Conservation (phyloP, 2,888 invertebrate species). For the Acanthosepion esculentum region DNA sequence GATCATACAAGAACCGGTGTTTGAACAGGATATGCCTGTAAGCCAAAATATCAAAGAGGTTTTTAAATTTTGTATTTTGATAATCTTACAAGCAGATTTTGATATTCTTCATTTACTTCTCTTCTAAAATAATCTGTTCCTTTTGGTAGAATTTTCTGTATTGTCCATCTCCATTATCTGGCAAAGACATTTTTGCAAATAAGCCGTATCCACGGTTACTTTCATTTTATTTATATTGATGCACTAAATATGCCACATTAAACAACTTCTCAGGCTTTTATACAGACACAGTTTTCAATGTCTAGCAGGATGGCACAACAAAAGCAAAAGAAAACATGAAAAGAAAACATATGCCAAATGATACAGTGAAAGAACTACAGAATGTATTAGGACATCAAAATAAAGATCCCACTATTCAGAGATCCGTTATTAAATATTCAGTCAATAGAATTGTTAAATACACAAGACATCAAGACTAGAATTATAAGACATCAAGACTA, state of each 20-base stretch:
- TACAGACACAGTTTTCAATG: no score
- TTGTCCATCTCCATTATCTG: background rate
- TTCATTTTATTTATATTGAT: background rate
- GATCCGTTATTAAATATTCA: background rate
- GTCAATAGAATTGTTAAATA: background rate
- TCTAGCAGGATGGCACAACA: background rate
- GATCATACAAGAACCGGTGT: no score
- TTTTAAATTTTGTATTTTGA: background rate
- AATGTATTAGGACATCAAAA: background rate
- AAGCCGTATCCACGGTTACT: background rate
- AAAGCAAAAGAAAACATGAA: background rate
- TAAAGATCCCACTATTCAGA: background rate
- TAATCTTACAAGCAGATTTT: background rate
- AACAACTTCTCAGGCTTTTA: background rate
- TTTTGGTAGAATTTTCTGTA: background rate
- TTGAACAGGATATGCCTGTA: no score
- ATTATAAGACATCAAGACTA: background rate
- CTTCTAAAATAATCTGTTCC: background rate
- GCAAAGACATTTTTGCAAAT: background rate
- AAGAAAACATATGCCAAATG: background rate
- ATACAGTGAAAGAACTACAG: background rate
- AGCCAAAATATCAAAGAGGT: no score
- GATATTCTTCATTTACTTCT: background rate
- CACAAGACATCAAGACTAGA: background rate
- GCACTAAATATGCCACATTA: background rate